Evolutionary conservation across 2,797 vertebrate genomes (phyloP).

Genomic region (Apogon talboti): DNA sequence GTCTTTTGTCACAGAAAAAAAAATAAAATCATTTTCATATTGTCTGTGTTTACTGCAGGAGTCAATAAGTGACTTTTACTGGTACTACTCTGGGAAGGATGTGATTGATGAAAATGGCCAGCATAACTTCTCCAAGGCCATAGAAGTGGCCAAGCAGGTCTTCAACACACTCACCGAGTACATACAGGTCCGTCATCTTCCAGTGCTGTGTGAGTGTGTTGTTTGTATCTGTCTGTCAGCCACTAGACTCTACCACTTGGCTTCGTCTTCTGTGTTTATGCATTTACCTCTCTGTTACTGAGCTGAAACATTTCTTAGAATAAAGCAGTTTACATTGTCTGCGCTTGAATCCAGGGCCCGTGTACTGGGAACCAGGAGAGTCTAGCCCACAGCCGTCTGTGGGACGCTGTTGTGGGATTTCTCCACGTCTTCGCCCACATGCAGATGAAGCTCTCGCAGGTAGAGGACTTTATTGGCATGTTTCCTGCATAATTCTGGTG

Average conservation of each 20-base stretch:
- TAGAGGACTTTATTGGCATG: conserved; percentile 49
- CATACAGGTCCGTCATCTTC: conserved; percentile 88
- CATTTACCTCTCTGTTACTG: neutral
- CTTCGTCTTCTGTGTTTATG: neutral
- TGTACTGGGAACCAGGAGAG: conserved; percentile 97
- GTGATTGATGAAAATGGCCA: conserved; percentile 93
- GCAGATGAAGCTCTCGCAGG: conserved; percentile 98
- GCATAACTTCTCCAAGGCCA: conserved; percentile 94
- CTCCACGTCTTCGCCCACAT: conserved; percentile 97
- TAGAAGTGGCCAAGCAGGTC: conserved; percentile 94
- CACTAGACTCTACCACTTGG: neutral
- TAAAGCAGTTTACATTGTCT: conserved; percentile 7
- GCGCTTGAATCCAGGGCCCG: conserved; percentile 85
- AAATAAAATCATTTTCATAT: neutral
- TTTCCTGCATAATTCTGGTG: conserved; percentile 12
- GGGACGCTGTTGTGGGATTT: conserved; percentile 97
- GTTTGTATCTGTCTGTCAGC: neutral
- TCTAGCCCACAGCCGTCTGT: conserved; percentile 93
- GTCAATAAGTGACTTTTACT: conserved; percentile 97
- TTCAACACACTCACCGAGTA: conserved; percentile 98
- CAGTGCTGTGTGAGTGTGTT: neutral
- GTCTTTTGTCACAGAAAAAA: too few relatives aligned
- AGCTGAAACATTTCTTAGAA: conserved; percentile 2
- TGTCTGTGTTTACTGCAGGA: conserved; percentile 81
- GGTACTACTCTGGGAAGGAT: conserved; percentile 71